Base-by-base conservation (phyloP, 2,797 vertebrate species). In the Pampus argenteus region DNA sequence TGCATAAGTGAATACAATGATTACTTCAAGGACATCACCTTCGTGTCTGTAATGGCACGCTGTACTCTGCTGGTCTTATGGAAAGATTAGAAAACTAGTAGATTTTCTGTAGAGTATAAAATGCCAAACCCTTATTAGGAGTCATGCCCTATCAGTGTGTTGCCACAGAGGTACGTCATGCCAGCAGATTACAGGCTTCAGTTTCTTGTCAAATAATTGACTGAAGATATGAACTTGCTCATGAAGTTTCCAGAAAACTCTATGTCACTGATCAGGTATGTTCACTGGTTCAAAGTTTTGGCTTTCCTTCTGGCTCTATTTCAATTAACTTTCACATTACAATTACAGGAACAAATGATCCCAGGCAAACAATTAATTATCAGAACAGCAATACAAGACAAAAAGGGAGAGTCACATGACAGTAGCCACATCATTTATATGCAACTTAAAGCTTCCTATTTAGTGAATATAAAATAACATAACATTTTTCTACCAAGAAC, bases 161-260 rank as follows among this genome's bases (percentile, higher is more conserved):
- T 80, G 50, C 66, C 70, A 79, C 22, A 78, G 42, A 42, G 51
- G 13, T 58, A 17, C 18, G 17, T 74, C 52, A 77, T 38, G 47
- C 14, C 20, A 34, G 40, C 38, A 65, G 45, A 76, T 57, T 59
- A 70, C 9, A 47, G 36, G 4, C 13, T 17, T 45, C 7, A 3
- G 25, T 66, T 51, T 52, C 58, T 44, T 42, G 9, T 4, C 26
- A 70, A 64, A 69, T 61, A 70, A 11, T 9, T 14, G 0, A 66
- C 1, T 20, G 20, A 63, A 58, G 47, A 71, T 78, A 85, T 54
- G 59, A 68, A 15, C 17, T 57, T 29, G 36, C 26, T n/a, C 18
- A 36, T 5, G 9, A 70, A 15, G 31, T 18, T 57, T 14, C 7
- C 9, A 17, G 17, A 62, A 62, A 26, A 56, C 14, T 49, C 22